phyloP scores from a whole-genome alignment of 2,113 vertebrate genomes.

The Pseudolaguvia tuberculata region DNA sequence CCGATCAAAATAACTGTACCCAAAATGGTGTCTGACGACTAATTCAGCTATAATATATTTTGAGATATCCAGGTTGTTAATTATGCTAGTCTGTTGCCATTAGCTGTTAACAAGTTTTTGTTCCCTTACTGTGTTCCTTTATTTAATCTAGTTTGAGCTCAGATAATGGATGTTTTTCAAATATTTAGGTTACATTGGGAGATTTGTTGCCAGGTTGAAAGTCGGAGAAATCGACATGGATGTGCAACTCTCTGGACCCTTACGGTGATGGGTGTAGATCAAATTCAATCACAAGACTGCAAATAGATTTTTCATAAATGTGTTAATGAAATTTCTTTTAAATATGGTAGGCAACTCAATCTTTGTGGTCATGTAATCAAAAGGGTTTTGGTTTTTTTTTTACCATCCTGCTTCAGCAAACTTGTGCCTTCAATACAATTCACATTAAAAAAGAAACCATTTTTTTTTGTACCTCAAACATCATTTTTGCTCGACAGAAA shows the following conservation, averaged over 20 bases:
- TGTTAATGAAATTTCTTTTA: not conserved
- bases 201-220: too few species aligned
- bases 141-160: not conserved
- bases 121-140: too few species aligned
- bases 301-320: too few species aligned
- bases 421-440: constrained; percentile 3
- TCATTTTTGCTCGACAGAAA: not conserved
- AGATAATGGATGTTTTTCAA: not conserved
- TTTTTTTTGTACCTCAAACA: not conserved
- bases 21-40: too few species aligned
- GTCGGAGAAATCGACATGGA: not conserved
- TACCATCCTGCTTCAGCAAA: not conserved
- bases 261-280: not conserved
- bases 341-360: not conserved
- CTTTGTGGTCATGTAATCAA: not conserved
- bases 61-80: not conserved
- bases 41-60: not conserved
- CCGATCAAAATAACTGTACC: too few species aligned
- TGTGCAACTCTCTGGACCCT: not conserved
- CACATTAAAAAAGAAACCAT: too few species aligned
- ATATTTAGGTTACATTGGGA: too few species aligned
- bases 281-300: not conserved
- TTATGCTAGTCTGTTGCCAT: not conserved
- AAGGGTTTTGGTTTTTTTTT: not conserved
- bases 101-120: too few species aligned